A percentile compares a stretch with the other conserved stretches of the same genome.
These are phyloP conservation scores for Paelopatides confundens DNA, from an alignment of 53 echinoderm and acorn worm species.

Conservation along the genomic window DNA sequence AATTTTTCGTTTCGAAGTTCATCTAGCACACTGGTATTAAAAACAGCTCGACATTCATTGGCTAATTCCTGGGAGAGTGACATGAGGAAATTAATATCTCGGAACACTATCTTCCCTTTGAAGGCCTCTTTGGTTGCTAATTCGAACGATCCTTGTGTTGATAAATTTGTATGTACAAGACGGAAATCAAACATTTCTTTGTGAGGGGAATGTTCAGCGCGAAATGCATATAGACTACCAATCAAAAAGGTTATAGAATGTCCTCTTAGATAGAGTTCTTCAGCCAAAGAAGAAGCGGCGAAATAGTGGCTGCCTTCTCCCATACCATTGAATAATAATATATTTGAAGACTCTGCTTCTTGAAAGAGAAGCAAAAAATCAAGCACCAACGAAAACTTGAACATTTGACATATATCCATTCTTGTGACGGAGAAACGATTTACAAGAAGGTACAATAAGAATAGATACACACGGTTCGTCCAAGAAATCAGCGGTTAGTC, in stretches of 20 bases:
- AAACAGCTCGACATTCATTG: not conserved
- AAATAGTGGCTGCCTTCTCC: constrained; percentile 70
- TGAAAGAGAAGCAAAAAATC: too few relatives aligned
- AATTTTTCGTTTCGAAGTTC: not conserved
- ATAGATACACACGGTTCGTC: too few relatives aligned
- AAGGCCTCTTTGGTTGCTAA: not conserved
- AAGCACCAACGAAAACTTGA: too few relatives aligned
- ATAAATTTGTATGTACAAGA: not conserved
- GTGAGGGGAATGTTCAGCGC: not conserved
- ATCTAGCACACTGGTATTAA: not conserved
- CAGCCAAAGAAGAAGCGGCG: constrained; percentile 41
- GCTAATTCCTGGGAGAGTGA: not conserved
- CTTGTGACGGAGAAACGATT: too few relatives aligned
- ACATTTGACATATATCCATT: too few relatives aligned
- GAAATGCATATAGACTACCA: too few relatives aligned
- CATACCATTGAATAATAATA: constrained; percentile 1
- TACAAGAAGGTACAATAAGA: too few relatives aligned
- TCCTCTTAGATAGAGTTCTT: constrained; percentile 47
- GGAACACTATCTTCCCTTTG: too few relatives aligned
- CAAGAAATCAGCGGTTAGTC: too few relatives aligned
- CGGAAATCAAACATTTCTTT: not conserved
- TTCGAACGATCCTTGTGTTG: not conserved
- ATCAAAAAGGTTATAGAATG: constrained; percentile 55
- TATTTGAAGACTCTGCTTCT: constrained; percentile 15
- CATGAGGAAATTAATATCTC: not conserved